Percentiles rank a stretch among this genome's conserved stretches.
Conservation (phyloP, 2,113 vertebrate genomes). For the Cyanistes caeruleus region DNA sequence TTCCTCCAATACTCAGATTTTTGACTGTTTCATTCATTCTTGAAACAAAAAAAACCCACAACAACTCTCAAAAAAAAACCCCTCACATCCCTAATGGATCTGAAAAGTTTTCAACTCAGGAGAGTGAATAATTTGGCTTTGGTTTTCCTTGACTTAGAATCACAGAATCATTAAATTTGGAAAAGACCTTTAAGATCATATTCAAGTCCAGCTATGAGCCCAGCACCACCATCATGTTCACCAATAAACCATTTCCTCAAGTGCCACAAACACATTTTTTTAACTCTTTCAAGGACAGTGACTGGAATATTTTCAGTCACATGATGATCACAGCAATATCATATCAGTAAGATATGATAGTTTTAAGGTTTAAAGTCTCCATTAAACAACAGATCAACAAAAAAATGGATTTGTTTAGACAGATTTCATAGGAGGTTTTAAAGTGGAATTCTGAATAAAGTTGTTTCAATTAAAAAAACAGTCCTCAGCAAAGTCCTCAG, state of each 20-base stretch:
- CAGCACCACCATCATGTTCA: not conserved
- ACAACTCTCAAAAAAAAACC: fast-evolving
- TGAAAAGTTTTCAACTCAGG: not conserved
- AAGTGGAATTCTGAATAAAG: not conserved
- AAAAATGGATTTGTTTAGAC: not conserved
- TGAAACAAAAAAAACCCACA: not conserved
- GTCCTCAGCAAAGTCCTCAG: not conserved
- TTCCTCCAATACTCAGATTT: not conserved
- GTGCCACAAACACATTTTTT: no score
- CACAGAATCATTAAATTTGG: not conserved
- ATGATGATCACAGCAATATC: not conserved
- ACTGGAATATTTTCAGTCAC: not conserved
- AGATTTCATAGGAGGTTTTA: not conserved
- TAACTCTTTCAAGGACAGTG: not conserved
- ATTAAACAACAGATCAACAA: not conserved
- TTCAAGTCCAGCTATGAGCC: not conserved
- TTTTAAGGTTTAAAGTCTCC: not conserved
- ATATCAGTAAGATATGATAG: not conserved
- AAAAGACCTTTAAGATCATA: not conserved
- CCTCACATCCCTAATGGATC: not conserved
- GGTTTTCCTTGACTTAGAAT: not conserved
- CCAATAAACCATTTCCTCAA: not conserved
- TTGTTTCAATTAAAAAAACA: not conserved
- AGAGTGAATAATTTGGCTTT: not conserved
- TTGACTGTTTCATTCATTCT: not conserved